Evolutionary conservation across 2,888 invertebrate genomes (phyloP).

Genomic region (Pharmacophagus antenor): DNA sequence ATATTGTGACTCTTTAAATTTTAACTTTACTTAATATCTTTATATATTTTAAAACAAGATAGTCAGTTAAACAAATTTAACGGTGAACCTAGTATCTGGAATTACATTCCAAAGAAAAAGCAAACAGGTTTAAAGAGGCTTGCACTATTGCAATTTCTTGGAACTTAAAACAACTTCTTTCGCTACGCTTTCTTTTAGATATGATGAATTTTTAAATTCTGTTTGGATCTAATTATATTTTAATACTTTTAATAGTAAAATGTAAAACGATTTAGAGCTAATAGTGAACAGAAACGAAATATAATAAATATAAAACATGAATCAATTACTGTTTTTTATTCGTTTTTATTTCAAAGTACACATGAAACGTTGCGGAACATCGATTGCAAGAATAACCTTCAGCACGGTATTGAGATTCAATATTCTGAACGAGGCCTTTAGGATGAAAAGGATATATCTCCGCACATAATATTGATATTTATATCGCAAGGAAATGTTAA

Average conservation of each 20-base stretch:
- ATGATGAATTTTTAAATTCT: background rate
- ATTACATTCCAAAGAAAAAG: conserved; percentile 3
- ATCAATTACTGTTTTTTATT: background rate
- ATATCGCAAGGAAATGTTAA: conserved; percentile 7
- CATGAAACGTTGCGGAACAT: conserved; percentile 8
- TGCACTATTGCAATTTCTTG: conserved; percentile 15
- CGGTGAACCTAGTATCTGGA: conserved; percentile 3
- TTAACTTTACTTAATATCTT: too few relatives aligned
- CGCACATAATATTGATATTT: conserved; percentile 4
- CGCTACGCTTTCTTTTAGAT: conserved; percentile 13
- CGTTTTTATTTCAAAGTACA: background rate
- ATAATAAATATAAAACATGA: too few relatives aligned
- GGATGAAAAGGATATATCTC: conserved; percentile 23
- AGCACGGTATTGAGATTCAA: conserved; percentile 29
- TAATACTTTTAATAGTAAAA: background rate
- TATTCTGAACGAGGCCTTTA: conserved; percentile 30
- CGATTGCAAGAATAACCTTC: conserved; percentile 26
- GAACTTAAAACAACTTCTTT: conserved; percentile 4
- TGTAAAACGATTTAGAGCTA: too few relatives aligned
- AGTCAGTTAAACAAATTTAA: conserved; percentile 2
- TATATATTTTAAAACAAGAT: background rate
- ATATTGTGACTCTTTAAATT: background rate
- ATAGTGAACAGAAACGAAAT: too few relatives aligned
- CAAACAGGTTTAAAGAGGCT: conserved; percentile 17
- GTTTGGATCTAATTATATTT: background rate